Evolutionary conservation across 2,797 vertebrate genomes (phyloP).

Genomic region (Neoniphon sammara): DNA sequence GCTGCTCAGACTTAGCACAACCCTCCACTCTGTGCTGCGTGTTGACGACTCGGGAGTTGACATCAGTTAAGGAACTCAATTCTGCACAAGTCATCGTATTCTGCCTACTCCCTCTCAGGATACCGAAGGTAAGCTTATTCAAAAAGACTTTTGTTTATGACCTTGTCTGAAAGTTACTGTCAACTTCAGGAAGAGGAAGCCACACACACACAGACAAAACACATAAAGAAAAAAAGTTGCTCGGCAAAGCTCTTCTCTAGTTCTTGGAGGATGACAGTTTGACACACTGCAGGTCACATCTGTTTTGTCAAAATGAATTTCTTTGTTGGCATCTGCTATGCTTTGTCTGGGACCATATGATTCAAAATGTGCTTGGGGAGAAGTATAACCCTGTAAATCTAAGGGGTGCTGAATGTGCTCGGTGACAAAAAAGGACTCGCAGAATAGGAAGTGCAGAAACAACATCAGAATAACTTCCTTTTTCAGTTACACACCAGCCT

Average conservation of each 20-base stretch:
- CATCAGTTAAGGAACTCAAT: conserved; percentile 54
- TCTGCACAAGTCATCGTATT: conserved; percentile 52
- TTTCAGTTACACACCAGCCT: conserved; percentile 3
- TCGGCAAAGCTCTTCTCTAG: conserved; percentile 28
- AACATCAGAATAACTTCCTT: conserved; percentile 25
- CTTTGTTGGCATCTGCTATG: conserved; percentile 35
- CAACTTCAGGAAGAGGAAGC: conserved; percentile 72
- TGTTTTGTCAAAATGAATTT: conserved; percentile 45
- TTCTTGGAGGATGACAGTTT: conserved; percentile 58
- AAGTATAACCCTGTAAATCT: conserved; percentile 24
- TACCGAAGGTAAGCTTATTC: conserved; percentile 76
- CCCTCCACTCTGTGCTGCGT: conserved; percentile 32
- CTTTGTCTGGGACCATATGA: conserved; percentile 42
- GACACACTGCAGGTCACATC: conserved; percentile 57
- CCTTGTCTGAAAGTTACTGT: conserved; percentile 74
- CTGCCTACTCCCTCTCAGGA: conserved; percentile 35
- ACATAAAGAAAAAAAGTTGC: conserved; percentile 38
- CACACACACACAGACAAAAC: conserved; percentile 45
- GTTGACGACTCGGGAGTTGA: conserved; percentile 55
- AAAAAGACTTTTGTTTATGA: conserved; percentile 58
- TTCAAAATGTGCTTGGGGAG: conserved; percentile 52
- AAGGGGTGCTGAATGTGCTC: background rate
- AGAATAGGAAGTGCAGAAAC: conserved; percentile 54
- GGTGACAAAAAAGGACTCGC: conserved; percentile 1
- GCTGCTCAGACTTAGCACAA: conserved; percentile 35